These are phyloP conservation scores for Graphium colonna DNA, from an alignment of 2,888 invertebrate genomes.

Conservation along the genomic window DNA sequence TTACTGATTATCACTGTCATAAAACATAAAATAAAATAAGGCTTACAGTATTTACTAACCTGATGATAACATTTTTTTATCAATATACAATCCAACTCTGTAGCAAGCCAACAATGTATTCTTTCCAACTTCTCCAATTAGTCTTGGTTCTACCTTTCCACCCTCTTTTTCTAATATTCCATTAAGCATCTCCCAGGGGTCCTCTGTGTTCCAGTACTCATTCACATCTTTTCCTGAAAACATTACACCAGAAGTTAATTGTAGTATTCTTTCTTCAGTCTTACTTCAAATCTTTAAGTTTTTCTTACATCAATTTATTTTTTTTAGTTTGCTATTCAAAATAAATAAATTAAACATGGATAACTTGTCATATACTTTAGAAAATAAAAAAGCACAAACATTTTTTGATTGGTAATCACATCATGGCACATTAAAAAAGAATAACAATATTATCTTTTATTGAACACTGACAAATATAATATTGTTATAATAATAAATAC, in stretches of 20 bases:
- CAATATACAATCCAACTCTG: conserved; percentile 92
- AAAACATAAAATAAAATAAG: too few species aligned
- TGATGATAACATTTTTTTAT: conserved; percentile 89
- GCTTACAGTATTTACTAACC: too few species aligned
- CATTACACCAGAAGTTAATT: neutral
- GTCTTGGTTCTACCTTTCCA: conserved; percentile 85
- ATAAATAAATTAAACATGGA: too few species aligned
- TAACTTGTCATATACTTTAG: too few species aligned
- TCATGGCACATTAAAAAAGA: too few species aligned
- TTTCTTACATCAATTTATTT: neutral
- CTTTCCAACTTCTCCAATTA: conserved; percentile 88
- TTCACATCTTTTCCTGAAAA: conserved; percentile 85
- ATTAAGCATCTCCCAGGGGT: conserved; percentile 87
- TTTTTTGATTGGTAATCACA: too few species aligned
- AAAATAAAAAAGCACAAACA: too few species aligned
- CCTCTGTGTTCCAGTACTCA: conserved; percentile 89
- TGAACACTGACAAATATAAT: neutral
- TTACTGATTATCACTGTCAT: too few species aligned
- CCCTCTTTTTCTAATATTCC: conserved; percentile 82
- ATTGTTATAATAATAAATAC: conserved; percentile 31
- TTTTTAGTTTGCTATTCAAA: too few species aligned
- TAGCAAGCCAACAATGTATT: conserved; percentile 91
- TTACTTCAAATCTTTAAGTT: neutral
- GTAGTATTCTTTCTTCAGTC: neutral
- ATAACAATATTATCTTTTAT: too few species aligned